phyloP scores from a whole-genome alignment of 2,888 invertebrate genomes.

The Machimus atricapillus region DNA sequence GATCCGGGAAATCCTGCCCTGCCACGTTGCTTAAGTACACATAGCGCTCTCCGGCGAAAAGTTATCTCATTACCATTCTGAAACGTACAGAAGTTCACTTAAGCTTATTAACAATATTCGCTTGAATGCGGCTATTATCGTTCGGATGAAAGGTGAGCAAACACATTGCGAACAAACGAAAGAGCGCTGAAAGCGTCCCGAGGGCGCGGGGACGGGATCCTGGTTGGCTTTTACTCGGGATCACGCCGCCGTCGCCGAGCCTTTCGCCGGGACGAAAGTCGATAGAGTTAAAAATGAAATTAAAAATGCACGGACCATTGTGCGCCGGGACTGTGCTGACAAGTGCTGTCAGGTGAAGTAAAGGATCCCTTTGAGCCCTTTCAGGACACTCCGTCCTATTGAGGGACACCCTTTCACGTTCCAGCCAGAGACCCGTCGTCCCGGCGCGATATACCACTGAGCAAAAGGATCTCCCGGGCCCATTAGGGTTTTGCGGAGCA shows the following conservation, averaged over 20 bases:
- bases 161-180: constrained; percentile 12
- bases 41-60: constrained; percentile 3
- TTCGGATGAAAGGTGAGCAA: constrained; percentile 24
- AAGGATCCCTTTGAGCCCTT: constrained; percentile 15
- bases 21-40: neutral
- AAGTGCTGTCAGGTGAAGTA: constrained; percentile 13
- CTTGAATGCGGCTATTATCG: constrained; percentile 23
- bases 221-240: neutral
- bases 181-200: neutral
- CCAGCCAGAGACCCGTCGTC: neutral
- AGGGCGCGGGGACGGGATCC: neutral
- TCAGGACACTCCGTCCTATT: neutral
- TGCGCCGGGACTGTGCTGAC: neutral
- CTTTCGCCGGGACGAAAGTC: neutral
- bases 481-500: neutral
- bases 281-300: constrained; percentile 25
- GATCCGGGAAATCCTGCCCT: neutral
- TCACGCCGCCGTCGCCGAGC: neutral
- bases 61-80: constrained; percentile 36
- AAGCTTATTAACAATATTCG: constrained; percentile 36
- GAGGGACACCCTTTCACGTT: neutral
- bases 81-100: constrained; percentile 29
- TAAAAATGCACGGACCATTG: constrained; percentile 25
- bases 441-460: neutral
- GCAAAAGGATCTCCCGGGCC: neutral